A percentile compares a stretch with the other conserved stretches of the same genome.
phyloP scores from a whole-genome alignment of 2,888 invertebrate species.

The Heliconius hortense region DNA sequence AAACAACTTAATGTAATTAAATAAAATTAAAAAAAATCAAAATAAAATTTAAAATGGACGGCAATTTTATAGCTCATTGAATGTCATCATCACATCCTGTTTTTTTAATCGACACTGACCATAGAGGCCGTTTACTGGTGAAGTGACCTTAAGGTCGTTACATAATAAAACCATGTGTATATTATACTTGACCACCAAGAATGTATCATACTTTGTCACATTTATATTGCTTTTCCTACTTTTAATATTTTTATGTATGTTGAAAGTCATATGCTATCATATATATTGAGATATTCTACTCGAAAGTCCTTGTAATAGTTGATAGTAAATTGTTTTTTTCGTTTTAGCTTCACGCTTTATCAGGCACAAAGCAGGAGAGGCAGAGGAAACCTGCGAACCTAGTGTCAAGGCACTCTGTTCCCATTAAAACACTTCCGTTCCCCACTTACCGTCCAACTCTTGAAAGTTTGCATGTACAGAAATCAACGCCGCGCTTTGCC shows the following conservation, averaged over 20 bases:
- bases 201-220: conserved; percentile 1
- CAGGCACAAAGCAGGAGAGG: too few relatives aligned
- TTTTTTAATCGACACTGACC: conserved; percentile 41
- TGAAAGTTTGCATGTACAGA: too few relatives aligned
- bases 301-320: too few relatives aligned
- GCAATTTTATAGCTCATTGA: conserved; percentile 35
- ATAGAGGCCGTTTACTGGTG: conserved; percentile 38
- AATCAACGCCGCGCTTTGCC: too few relatives aligned
- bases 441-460: too few relatives aligned
- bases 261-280: too few relatives aligned
- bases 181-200: conserved; percentile 18
- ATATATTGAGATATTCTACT: too few relatives aligned
- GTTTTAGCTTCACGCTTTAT: too few relatives aligned
- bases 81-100: conserved; percentile 35
- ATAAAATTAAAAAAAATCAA: not conserved
- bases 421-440: too few relatives aligned
- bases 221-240: not conserved
- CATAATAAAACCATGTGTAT: conserved; percentile 31
- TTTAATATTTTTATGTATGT: not conserved
- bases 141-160: conserved; percentile 35
- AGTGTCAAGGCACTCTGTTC: too few relatives aligned
- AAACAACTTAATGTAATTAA: not conserved
- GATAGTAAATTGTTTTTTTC: too few relatives aligned
- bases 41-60: not conserved
- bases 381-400: too few relatives aligned